Percentiles rank a stretch among this genome's conserved stretches.
These are phyloP conservation scores for Saturnia japonica DNA, from an alignment of 2,888 invertebrate species.

Conservation along the genomic window DNA sequence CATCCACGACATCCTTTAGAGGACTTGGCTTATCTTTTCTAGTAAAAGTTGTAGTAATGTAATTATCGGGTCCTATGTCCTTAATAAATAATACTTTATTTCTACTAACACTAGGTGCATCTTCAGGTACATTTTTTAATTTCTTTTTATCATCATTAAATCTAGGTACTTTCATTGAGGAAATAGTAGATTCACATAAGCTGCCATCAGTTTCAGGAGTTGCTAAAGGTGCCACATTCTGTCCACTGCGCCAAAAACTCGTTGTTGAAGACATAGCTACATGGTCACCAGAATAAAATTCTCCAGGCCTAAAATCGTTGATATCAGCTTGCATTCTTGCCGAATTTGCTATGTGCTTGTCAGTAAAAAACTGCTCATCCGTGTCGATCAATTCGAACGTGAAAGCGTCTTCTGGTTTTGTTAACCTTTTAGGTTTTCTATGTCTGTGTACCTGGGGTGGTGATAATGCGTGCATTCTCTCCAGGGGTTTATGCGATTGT, in stretches of 20 bases:
- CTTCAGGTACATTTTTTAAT: constrained; percentile 69
- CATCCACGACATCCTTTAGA: constrained; percentile 55
- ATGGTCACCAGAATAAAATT: constrained; percentile 74
- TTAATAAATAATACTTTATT: constrained; percentile 83
- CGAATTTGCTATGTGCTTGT: constrained; percentile 75
- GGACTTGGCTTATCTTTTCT: constrained; percentile 67
- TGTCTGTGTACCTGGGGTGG: constrained; percentile 87
- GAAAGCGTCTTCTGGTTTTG: constrained; percentile 88
- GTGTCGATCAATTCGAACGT: constrained; percentile 92
- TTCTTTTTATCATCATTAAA: constrained; percentile 69
- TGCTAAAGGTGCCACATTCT: constrained; percentile 80
- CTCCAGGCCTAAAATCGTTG: constrained; percentile 76
- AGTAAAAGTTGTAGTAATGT: constrained; percentile 85
- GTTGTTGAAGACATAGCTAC: constrained; percentile 64
- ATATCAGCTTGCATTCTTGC: constrained; percentile 64
- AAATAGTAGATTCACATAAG: constrained; percentile 80
- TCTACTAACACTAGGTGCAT: constrained; percentile 68
- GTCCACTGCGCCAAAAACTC: constrained; percentile 70
- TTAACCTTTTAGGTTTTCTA: constrained; percentile 85
- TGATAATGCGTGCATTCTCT: constrained; percentile 85
- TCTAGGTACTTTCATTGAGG: constrained; percentile 76
- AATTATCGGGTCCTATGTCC: constrained; percentile 88
- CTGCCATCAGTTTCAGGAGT: constrained; percentile 84
- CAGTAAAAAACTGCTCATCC: constrained; percentile 85
- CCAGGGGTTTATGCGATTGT: constrained; percentile 88